Base-by-base conservation (phyloP, 64 coral and sea anemone species). In the Actinia tenebrosa region DNA sequence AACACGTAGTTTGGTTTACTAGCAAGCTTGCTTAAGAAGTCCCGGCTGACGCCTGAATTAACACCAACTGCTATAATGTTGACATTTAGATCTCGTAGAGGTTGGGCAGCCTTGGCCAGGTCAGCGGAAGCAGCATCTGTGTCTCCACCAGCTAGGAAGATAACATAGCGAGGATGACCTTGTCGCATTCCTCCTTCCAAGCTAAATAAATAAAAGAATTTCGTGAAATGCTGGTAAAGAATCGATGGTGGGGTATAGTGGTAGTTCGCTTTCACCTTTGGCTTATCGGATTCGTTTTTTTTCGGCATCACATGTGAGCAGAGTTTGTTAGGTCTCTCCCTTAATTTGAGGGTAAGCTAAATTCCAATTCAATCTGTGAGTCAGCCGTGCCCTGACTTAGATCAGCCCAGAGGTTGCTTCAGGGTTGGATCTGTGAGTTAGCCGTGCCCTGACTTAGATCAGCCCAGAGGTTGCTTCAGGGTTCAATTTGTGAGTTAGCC, bases 141-240 rank as follows among this genome's bases (percentile, higher is more conserved):
- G 22, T 64, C 83, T 60, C 83, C 83, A 53, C 54, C 83, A 15
- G 83, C 53, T 3, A 85, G 16, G 23, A 85, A 85, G 50, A 85
- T 64, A 16, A 85, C 83, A 61, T 53, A 85, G 10, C 83, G 83
- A 45, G 83, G 83, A 85, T 85, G 83, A 45, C 83, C 83, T 85
- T 85, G 83, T 17, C 83, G 83, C 83, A 85, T 85, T 62, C 83
- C 83, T 30, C 83, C 83, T 54, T 85, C 83, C 83, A 85, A 85
- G 83, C 83, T 85, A 62, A 81, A 53, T 22, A 81, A 53, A 53
- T 4, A 50, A 53, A 81, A 50, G 10, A 26, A 58, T 58, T 11
- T 58, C 56, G 56, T 58, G 10, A 75, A 2, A 75, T 27, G 42
- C 10, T 75, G n/a, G 26, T n/a, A 30, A 14, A 14, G 0, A 30